These are phyloP conservation scores for Eulemur coronatus DNA, from an alignment of 2,797 vertebrate species.

Conservation along the genomic window DNA sequence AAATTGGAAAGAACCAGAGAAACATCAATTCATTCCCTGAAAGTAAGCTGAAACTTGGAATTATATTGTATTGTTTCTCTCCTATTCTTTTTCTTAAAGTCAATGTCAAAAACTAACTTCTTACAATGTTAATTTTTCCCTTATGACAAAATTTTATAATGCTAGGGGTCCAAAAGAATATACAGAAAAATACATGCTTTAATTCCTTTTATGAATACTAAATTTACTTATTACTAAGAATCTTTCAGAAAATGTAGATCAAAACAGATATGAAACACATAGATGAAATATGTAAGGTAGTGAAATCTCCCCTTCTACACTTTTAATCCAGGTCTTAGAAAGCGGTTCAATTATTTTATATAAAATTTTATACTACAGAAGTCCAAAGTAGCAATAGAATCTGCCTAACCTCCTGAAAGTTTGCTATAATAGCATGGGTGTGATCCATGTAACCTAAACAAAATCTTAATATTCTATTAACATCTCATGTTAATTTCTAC, in stretches of 20 bases:
- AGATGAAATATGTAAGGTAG: neutral
- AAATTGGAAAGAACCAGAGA: neutral
- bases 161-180: neutral
- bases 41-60: neutral
- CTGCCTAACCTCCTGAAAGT: neutral
- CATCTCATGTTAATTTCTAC: neutral
- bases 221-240: neutral
- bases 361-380: neutral
- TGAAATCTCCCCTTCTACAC: neutral
- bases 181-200: neutral
- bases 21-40: neutral
- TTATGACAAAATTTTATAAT: neutral
- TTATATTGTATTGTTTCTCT: neutral
- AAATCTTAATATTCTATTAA: neutral
- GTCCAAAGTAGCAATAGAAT: neutral
- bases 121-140: neutral
- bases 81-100: neutral
- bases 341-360: neutral
- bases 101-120: neutral
- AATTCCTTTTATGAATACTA: neutral
- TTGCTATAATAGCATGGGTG: neutral
- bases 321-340: neutral
- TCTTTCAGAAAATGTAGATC: neutral
- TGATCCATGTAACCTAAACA: neutral
- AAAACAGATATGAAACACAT: neutral